Percentiles rank a stretch among this genome's conserved stretches.
These are phyloP conservation scores for Sciaenops ocellatus DNA, from an alignment of 2,797 vertebrate genomes.

Conservation along the genomic window DNA sequence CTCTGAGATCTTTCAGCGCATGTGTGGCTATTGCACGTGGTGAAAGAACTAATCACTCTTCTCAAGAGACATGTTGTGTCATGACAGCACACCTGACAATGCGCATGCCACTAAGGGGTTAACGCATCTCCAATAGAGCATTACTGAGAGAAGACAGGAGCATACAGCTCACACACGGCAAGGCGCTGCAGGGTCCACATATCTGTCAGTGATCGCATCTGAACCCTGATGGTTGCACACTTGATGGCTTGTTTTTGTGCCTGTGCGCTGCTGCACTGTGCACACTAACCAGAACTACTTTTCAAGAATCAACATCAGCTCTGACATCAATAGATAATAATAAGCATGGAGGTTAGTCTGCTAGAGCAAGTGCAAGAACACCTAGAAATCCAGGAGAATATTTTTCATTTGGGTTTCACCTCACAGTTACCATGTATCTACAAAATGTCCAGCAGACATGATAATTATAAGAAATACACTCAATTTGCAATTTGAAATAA, in stretches of 20 bases:
- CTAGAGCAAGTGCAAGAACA: background rate
- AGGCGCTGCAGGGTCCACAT: slow-evolving; percentile 37
- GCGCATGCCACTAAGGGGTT: slow-evolving; percentile 40
- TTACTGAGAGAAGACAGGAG: slow-evolving; percentile 47
- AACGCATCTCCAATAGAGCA: slow-evolving; percentile 40
- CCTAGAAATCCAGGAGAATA: background rate
- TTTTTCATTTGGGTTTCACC: background rate
- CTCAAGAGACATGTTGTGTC: slow-evolving; percentile 9
- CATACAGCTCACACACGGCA: slow-evolving; percentile 26
- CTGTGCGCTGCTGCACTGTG: background rate
- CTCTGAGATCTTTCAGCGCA: background rate
- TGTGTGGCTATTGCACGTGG: background rate
- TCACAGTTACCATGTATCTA: background rate
- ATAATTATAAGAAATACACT: slow-evolving; percentile 38
- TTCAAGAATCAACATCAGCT: background rate
- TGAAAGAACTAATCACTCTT: slow-evolving; percentile 30
- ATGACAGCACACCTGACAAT: slow-evolving; percentile 27
- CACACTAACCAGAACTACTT: slow-evolving; percentile 8
- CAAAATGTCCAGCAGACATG: slow-evolving; percentile 33
- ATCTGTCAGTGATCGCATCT: slow-evolving; percentile 50
- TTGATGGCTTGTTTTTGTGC: slow-evolving; percentile 39
- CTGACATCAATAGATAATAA: slow-evolving; percentile 19
- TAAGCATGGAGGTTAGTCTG: background rate
- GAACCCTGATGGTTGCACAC: slow-evolving; percentile 27
- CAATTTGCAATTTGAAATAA: slow-evolving; percentile 19